These are phyloP conservation scores for Epistrophella euchroma DNA, from an alignment of 2,888 invertebrate species.

Conservation along the genomic window DNA sequence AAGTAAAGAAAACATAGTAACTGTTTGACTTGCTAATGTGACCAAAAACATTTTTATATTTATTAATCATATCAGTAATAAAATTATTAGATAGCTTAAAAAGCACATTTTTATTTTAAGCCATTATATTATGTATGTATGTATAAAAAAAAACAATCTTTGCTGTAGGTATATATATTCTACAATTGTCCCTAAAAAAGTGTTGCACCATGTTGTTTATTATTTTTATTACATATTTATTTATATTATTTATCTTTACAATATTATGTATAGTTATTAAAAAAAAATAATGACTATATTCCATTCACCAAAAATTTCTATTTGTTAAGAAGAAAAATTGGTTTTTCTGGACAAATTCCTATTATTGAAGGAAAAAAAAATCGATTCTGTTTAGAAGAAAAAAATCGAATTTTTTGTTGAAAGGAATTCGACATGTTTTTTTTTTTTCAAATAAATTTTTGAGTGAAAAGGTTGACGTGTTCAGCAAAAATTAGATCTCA, in stretches of 20 bases:
- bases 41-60: constrained; percentile 61
- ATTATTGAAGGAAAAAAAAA: no score
- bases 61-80: constrained; percentile 29
- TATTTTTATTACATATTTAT: constrained; percentile 26
- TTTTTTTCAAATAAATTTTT: constrained; percentile 14
- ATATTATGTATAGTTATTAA: not conserved
- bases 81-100: constrained; percentile 36
- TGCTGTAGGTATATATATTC: constrained; percentile 38
- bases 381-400: no score
- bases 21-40: constrained; percentile 35
- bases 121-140: constrained; percentile 20
- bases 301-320: no score
- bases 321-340: no score
- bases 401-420: no score
- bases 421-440: no score
- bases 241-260: not conserved
- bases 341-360: no score
- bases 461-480: constrained; percentile 27
- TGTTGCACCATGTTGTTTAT: constrained; percentile 58
- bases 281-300: constrained; percentile 23
- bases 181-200: constrained; percentile 55
- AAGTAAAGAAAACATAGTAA: not conserved
- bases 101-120: not conserved
- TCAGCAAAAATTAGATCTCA: no score
- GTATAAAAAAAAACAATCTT: constrained; percentile 30